Base-by-base conservation (phyloP, 2,113 vertebrate genomes). In the Platycercus adscitus region DNA sequence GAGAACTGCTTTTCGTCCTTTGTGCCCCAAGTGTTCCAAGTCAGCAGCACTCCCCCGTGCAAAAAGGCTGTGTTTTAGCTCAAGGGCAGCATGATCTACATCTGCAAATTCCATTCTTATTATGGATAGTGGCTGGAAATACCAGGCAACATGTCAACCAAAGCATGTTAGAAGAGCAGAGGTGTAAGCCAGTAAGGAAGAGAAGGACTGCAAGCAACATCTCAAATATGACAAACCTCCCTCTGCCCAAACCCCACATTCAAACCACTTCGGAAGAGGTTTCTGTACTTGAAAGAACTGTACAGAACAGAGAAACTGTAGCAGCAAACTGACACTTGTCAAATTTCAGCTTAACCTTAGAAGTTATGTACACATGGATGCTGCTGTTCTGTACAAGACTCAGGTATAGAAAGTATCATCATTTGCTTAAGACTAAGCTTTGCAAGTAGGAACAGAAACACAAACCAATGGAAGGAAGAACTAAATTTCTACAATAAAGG, bases 321-420 rank as follows among this genome's bases (percentile, higher is more conserved):
- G 78, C 75, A 87, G 63, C 63, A 65, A 69, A 56, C 3, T 7
- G 52, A 61, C 11, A 31, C 63, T 31, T 44, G 33, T n/a, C 31
- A 8, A 49, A 60, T 2, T 83, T 43, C 72, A 92, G 35, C 14
- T 83, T 23, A 13, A 35, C 28, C 3, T 29, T 23, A n/a, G 29
- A 66, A 88, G n/a, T 44, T 20, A 13, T 12, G 46, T 6, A 66
- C 7, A 16, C 2, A 3, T 0, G 0, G 41, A 39, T 17, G 31
- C 13, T 3, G 20, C 58, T 19, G 9, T 33, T 63, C 71, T 11
- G 13, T 7, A 26, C 26, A 28, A 0, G 0, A 37, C 21, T 17
- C 20, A 68, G 43, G 43, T 43, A 6, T 43, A 43, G 43, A 43
- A 43, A 43, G 43, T 43, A 41, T 41, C 14, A 15, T 43, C 43